Conservation (phyloP, 2,888 invertebrate species). For the Carpatolechia fugitivella region DNA sequence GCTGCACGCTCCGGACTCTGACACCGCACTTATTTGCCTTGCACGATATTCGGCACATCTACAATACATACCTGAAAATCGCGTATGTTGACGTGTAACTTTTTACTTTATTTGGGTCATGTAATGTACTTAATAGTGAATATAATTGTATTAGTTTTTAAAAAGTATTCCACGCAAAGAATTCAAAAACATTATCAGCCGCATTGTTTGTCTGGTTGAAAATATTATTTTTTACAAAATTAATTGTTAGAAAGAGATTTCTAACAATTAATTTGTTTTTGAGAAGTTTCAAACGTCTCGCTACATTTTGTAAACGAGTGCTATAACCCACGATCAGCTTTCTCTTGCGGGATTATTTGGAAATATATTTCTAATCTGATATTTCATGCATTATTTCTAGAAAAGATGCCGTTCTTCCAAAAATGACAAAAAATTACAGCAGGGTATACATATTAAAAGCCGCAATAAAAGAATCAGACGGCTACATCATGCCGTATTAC, state of each 20-base stretch:
- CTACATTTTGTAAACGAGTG: too few species aligned
- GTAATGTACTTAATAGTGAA: too few species aligned
- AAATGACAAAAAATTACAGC: neutral
- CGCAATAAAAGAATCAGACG: neutral
- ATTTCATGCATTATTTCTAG: neutral
- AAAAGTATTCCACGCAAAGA: too few species aligned
- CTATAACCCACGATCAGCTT: too few species aligned
- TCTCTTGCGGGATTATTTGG: neutral
- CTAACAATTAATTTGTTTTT: too few species aligned
- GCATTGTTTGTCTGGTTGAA: too few species aligned
- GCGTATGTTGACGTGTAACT: neutral
- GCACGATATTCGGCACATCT: neutral
- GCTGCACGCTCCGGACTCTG: slow-evolving; percentile 48
- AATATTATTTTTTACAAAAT: too few species aligned
- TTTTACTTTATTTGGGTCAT: too few species aligned
- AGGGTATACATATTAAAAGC: neutral
- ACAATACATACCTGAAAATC: neutral
- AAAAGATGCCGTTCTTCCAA: neutral
- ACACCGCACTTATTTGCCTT: slow-evolving; percentile 42
- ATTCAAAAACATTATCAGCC: too few species aligned
- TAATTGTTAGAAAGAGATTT: too few species aligned
- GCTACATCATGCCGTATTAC: neutral
- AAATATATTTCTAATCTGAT: neutral
- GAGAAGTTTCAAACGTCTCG: too few species aligned
- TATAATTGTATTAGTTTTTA: too few species aligned